These are phyloP conservation scores for Xestia sexstrigata DNA, from an alignment of 2,888 invertebrate genomes.

Conservation along the genomic window DNA sequence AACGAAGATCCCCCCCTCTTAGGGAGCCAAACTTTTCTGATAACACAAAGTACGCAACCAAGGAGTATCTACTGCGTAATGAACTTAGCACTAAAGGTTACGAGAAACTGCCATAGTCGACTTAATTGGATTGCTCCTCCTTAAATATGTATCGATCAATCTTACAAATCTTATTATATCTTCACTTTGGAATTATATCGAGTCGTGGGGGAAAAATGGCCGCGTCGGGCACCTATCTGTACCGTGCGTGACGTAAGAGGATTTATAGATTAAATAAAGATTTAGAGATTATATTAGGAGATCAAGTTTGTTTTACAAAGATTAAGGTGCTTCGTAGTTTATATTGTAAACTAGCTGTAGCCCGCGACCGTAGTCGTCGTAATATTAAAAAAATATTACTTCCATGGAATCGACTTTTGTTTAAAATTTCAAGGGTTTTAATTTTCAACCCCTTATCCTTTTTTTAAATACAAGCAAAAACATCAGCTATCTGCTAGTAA, in stretches of 20 bases:
- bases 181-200: slow-evolving; percentile 30
- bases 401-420: too few relatives aligned
- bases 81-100: slow-evolving; percentile 77
- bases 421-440: too few relatives aligned
- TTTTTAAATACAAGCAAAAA: too few relatives aligned
- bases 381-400: too few relatives aligned
- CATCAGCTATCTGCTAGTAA: too few relatives aligned
- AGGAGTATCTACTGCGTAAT: slow-evolving; percentile 74
- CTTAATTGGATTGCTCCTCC: slow-evolving; percentile 78
- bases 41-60: slow-evolving; percentile 75
- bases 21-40: slow-evolving; percentile 76
- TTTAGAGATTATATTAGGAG: slow-evolving; percentile 2
- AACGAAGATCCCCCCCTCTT: slow-evolving; percentile 54
- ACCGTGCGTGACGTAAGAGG: background rate
- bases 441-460: too few relatives aligned
- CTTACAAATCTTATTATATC: slow-evolving; percentile 31
- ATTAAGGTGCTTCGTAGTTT: background rate
- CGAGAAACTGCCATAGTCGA: slow-evolving; percentile 66
- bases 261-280: slow-evolving; percentile 25
- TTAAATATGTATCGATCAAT: slow-evolving; percentile 69
- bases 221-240: background rate
- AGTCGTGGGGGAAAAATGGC: slow-evolving; percentile 14
- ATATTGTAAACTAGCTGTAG: background rate
- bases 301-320: slow-evolving; percentile 10
- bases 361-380: too few relatives aligned